Evolutionary conservation across 2,888 invertebrate genomes (phyloP), one percentile per base, ranked within the genome.

Genomic region (Tachina grossa): DNA sequence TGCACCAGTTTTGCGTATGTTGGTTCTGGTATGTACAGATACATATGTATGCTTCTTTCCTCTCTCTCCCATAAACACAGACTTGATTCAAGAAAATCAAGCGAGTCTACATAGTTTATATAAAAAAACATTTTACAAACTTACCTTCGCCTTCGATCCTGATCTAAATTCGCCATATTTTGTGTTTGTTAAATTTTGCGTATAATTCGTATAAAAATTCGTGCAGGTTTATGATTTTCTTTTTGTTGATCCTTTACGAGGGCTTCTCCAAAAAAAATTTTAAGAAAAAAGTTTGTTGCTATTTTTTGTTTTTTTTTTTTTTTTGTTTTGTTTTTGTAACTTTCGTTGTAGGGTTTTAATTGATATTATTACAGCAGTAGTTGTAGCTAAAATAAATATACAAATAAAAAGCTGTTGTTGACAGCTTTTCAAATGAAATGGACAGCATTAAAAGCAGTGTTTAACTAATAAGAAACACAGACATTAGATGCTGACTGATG

Each of bases 101-200:
- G n/a, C n/a, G n/a, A n/a, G n/a, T n/a, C n/a, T n/a, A n/a, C n/a
- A n/a, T n/a, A n/a, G n/a, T n/a, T n/a, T n/a, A n/a, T n/a, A 9
- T 47, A 31, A 16, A n/a, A 16, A 41, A 49, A 39, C n/a, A 41
- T 74, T 8, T 47, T 43, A 9, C 14, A 10, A 47, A 87, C 88
- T 88, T 41, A 88, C 88, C 88, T 87, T 83, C 86, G 86, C 83
- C 83, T 87, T 75, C 88, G 88, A 81, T 88, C 88, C 77, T 88
- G 88, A 75, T 88, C 88, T 65, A 87, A 76, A 63, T 72, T 78
- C 47, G 87, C 87, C 88, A 88, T 88, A 57, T 76, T 85, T 83
- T 75, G 65, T 45, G 66, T 66, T 82, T 61, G 5, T 71, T 72
- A 55, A 31, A 55, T 57, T 66, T n/a, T 2, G n/a, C 39, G 10